Percentiles rank a stretch among this genome's conserved stretches.
These are phyloP conservation scores for Drosophila birchii DNA, from an alignment of 2,888 invertebrate species.

Conservation along the genomic window DNA sequence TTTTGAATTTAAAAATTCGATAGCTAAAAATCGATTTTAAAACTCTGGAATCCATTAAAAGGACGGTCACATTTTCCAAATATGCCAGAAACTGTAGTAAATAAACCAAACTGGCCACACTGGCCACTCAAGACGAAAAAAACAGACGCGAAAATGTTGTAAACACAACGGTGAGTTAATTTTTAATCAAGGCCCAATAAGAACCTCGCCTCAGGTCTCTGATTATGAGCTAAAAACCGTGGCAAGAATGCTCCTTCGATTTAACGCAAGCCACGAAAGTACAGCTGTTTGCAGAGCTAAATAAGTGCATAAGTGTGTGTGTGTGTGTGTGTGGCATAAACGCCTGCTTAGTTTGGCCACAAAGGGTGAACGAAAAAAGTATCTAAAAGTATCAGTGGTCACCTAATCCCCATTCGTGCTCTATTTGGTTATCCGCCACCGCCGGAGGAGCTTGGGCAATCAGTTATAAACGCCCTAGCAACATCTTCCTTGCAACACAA, in stretches of 20 bases:
- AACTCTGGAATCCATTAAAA: too few species aligned
- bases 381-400: slow-evolving; percentile 1
- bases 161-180: slow-evolving; percentile 37
- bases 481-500: slow-evolving; percentile 34
- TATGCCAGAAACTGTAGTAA: too few species aligned
- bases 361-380: slow-evolving; percentile 37
- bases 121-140: too few species aligned
- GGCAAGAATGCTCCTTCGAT: not conserved
- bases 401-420: slow-evolving; percentile 7
- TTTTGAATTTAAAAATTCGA: not conserved
- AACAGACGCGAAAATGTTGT: slow-evolving; percentile 33
- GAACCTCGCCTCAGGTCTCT: not conserved
- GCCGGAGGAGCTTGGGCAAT: not conserved
- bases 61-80: too few species aligned
- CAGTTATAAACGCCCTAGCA: slow-evolving; percentile 22
- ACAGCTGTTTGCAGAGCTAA: not conserved
- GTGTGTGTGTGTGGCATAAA: slow-evolving; percentile 8
- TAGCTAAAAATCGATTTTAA: too few species aligned
- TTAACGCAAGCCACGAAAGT: not conserved
- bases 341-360: slow-evolving; percentile 10
- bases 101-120: too few species aligned
- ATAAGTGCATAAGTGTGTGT: not conserved
- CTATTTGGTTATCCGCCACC: slow-evolving; percentile 1
- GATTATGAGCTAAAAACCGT: not conserved
- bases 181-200: not conserved